Evolutionary conservation across 2,797 vertebrate genomes (phyloP), one percentile per base, ranked within the genome.

Genomic region (Diceros bicornis): DNA sequence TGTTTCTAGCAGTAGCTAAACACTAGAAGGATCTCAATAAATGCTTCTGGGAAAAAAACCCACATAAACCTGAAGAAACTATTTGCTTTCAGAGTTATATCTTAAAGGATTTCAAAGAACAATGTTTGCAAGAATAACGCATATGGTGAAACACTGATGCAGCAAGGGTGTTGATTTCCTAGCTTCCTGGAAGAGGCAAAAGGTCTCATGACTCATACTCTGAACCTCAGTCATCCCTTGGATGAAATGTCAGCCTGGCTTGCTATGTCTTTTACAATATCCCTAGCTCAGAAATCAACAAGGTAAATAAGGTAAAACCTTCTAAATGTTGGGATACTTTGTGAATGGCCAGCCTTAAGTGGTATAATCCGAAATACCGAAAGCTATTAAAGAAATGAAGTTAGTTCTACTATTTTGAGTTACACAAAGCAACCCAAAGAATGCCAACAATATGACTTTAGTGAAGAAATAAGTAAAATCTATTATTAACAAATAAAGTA

Each of bases 401-500:
- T 47, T 62, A 90, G 27, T 62, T 81, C 55, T 89, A 69, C 21
- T 59, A 66, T 82, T 92, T 88, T 79, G 32, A 94, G 72, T 71
- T 68, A 44, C 5, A 59, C 32, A 83, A 82, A 95, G 57, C 64
- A 96, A 85, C 81, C 74, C 61, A 89, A 92, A 83, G 64, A 64
- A 92, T 37, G 27, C 37, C 69, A 86, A 71, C 2, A 86, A 75
- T 75, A 92, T 9, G 13, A 32, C 82, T 71, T 93, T 5, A 29
- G 17, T 62, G 44, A 20, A 47, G 37, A 93, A 97, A 69, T 21
- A 84, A 92, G 57, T 78, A 55, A 89, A 72, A 78, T 62, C 32
- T 41, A 66, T 55, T 71, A 77, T 47, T 64, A 94, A 34, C n/a
- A 92, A 95, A 81, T 37, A 27, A n/a, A 71, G 16, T 41, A 1